phyloP scores from a whole-genome alignment of 2,797 vertebrate genomes.

The Micropoecilia bifurca region DNA sequence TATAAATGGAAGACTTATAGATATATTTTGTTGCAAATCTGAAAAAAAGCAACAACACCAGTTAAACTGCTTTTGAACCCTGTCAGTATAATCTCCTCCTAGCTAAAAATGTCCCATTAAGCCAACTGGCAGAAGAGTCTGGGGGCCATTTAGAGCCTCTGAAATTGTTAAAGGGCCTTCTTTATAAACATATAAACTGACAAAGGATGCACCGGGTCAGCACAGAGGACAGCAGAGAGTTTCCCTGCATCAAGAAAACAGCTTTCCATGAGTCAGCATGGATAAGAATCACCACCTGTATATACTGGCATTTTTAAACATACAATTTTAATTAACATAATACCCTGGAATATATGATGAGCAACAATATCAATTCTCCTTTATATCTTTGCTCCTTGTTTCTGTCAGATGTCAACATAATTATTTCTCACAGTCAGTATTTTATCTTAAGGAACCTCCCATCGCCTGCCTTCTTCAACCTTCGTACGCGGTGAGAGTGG shows the following conservation, averaged over 20 bases:
- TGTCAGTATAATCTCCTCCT: not conserved
- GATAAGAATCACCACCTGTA: not conserved
- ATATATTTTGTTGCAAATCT: conserved; percentile 4
- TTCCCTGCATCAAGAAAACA: not conserved
- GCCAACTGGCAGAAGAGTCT: not conserved
- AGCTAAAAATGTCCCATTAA: conserved; percentile 6
- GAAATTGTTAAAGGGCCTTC: conserved; percentile 6
- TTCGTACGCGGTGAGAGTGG: conserved; percentile 37
- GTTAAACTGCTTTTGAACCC: conserved; percentile 1
- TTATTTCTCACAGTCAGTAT: conserved; percentile 75
- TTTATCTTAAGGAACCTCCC: conserved; percentile 72
- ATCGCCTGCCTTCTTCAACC: conserved; percentile 43
- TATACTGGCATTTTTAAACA: not conserved
- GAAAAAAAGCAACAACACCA: conserved; percentile 4
- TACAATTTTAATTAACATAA: not conserved
- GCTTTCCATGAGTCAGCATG: conserved; percentile 12
- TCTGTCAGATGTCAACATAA: conserved; percentile 60
- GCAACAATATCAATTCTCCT: conserved; percentile 6
- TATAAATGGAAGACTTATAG: not conserved
- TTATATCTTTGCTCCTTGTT: conserved; percentile 25
- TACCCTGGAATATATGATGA: conserved; percentile 13
- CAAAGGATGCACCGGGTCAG: conserved; percentile 4
- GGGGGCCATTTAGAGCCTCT: conserved; percentile 32
- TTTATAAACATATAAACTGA: conserved; percentile 25
- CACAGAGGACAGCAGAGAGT: conserved; percentile 15